A percentile compares a stretch with the other conserved stretches of the same genome.
Evolutionary conservation across 2,888 invertebrate species (phyloP).

Genomic region (Mesorhabditis sp.): DNA sequence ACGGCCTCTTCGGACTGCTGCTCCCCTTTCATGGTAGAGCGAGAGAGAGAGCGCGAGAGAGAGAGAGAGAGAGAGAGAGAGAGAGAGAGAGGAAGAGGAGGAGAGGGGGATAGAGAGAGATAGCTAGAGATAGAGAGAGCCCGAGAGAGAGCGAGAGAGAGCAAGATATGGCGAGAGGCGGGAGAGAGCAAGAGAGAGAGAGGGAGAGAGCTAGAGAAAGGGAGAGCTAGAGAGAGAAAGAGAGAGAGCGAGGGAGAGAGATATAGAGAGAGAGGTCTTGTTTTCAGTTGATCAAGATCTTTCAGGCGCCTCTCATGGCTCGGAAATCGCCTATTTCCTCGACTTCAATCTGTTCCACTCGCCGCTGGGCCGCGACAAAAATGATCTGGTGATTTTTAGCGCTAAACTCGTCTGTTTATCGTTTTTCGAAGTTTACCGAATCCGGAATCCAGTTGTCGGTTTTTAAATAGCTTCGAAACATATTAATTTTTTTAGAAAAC

Average conservation of each 20-base stretch:
- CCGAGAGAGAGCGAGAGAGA: not conserved
- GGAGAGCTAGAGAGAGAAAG: not conserved
- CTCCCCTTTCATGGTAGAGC: not conserved
- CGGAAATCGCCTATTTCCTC: slow-evolving; percentile 1
- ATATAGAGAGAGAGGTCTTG: not conserved
- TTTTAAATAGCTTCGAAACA: too few species aligned
- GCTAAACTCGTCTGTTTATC: too few species aligned
- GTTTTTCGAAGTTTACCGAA: too few species aligned
- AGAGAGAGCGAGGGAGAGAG: not conserved
- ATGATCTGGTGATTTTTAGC: not conserved
- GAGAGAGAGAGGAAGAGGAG: not conserved
- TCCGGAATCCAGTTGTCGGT: too few species aligned
- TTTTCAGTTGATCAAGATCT: not conserved
- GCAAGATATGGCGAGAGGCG: too few species aligned
- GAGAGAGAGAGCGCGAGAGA: not conserved
- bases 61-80: not conserved
- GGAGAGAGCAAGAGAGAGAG: not conserved
- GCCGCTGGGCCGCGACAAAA: not conserved
- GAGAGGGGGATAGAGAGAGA: not conserved
- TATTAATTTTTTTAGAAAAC: not conserved
- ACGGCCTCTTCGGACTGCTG: not conserved
- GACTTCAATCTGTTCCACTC: not conserved
- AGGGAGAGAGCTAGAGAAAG: not conserved
- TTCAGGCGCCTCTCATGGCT: not conserved
- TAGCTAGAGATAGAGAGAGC: not conserved